Conservation (phyloP, 2,797 vertebrate genomes). For the Vultur gryphus region DNA sequence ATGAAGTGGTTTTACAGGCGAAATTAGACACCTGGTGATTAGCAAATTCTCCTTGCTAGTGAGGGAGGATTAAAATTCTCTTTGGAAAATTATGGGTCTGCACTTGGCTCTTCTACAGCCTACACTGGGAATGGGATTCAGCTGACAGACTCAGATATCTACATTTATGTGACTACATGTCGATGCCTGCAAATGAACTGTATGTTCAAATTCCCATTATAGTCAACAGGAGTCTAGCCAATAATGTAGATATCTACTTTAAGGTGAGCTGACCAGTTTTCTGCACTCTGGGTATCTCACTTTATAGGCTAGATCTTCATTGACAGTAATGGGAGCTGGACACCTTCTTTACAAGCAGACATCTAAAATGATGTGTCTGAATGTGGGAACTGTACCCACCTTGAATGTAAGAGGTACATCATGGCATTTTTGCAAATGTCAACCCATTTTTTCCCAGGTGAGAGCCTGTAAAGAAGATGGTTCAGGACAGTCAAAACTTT, state of each 20-base stretch:
- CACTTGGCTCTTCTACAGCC: neutral
- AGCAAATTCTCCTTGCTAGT: neutral
- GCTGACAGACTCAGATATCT: neutral
- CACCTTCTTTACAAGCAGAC: neutral
- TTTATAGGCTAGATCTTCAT: neutral
- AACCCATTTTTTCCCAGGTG: neutral
- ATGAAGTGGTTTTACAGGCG: neutral
- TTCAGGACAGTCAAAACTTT: neutral
- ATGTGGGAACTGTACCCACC: neutral
- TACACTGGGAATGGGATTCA: neutral
- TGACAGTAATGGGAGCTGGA: neutral
- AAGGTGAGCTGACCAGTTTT: neutral
- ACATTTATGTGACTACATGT: neutral
- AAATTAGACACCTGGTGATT: neutral
- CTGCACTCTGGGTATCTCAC: neutral
- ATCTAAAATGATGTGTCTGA: neutral
- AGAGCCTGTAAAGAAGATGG: neutral
- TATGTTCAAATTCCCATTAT: neutral
- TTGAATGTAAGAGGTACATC: neutral
- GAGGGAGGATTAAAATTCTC: neutral
- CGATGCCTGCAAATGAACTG: neutral
- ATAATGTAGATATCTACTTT: neutral
- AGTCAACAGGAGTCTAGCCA: neutral
- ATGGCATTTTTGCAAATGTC: neutral
- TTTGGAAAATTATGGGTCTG: neutral